phyloP scores from a whole-genome alignment of 2,113 vertebrate species.

The Pantherophis guttatus region DNA sequence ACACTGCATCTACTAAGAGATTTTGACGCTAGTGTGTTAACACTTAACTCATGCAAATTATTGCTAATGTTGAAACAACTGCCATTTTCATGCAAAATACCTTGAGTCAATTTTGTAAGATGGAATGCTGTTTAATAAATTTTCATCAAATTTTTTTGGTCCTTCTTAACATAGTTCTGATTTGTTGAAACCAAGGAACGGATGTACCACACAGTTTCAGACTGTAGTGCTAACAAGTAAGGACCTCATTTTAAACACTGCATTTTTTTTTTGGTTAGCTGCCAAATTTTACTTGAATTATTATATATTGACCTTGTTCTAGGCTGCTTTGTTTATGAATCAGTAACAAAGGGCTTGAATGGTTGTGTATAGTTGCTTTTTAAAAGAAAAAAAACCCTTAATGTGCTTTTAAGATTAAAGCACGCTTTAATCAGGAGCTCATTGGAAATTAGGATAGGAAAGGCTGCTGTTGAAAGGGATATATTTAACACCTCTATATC shows the following conservation, averaged over 20 bases:
- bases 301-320: background rate
- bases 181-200: background rate
- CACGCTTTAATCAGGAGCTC: slow-evolving; percentile 8
- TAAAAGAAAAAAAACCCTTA: background rate
- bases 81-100: background rate
- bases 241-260: background rate
- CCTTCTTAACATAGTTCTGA: background rate
- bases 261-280: background rate
- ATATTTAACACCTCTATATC: background rate
- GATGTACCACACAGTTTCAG: background rate
- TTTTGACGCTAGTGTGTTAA: background rate
- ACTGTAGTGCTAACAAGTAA: background rate
- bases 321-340: background rate
- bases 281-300: background rate
- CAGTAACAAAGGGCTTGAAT: background rate
- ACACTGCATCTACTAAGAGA: background rate
- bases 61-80: background rate
- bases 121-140: background rate
- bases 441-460: background rate
- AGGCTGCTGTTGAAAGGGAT: background rate
- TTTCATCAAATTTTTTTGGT: background rate
- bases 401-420: background rate
- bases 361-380: background rate
- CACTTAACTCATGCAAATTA: background rate
- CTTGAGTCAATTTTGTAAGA: background rate